These are phyloP conservation scores for Propsilocerus akamusi DNA, from an alignment of 1,140 invertebrate species.

Conservation along the genomic window DNA sequence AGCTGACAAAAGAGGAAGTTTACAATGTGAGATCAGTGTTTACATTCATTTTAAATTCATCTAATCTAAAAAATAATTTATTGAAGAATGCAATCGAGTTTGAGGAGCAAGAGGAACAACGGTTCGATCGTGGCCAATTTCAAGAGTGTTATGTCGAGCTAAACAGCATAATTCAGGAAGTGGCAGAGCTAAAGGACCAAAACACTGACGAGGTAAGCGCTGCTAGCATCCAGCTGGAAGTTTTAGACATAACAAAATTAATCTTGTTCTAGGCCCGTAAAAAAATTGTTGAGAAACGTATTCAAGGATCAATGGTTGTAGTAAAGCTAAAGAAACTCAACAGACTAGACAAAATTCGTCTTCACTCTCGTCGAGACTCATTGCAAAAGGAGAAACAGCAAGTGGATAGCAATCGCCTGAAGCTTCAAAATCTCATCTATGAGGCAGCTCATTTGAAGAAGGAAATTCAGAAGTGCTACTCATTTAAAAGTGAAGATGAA, in stretches of 20 bases:
- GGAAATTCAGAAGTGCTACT: conserved; percentile 82
- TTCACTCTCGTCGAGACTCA: conserved; percentile 61
- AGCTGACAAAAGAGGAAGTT: neutral
- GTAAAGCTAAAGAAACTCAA: conserved; percentile 77
- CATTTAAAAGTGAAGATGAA: conserved; percentile 91
- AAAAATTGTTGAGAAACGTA: conserved; percentile 41
- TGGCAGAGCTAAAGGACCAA: neutral
- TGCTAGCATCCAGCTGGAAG: neutral
- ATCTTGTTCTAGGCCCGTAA: conserved; percentile 29
- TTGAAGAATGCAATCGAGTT: neutral
- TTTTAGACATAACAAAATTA: neutral
- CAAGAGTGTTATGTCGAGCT: neutral
- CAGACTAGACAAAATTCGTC: conserved; percentile 70
- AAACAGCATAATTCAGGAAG: neutral
- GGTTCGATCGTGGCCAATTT: neutral
- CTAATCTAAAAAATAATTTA: neutral
- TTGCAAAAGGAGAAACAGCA: conserved; percentile 61
- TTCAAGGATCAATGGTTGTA: conserved; percentile 52
- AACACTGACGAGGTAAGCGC: neutral
- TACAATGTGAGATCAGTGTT: neutral
- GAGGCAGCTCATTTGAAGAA: conserved; percentile 85
- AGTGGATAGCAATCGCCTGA: conserved; percentile 76
- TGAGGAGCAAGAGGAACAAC: neutral
- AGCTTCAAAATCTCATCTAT: conserved; percentile 87
- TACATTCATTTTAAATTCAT: neutral